Conservation (phyloP, 2,888 invertebrate genomes). For the Acrocera orbiculus region DNA sequence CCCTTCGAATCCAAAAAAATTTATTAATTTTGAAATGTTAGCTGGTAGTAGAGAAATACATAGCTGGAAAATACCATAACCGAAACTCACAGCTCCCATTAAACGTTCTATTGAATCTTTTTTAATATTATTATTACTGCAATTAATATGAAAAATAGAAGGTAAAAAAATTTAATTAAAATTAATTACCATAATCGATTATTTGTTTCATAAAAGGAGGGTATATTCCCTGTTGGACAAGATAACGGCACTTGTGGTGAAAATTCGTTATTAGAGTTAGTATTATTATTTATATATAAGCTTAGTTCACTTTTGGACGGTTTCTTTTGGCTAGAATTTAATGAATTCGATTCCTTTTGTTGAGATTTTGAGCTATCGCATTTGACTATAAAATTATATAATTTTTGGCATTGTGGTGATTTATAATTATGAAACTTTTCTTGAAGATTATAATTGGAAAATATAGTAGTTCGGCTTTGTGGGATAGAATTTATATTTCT, state of each 20-base stretch:
- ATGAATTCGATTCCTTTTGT: too few relatives aligned
- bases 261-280: slow-evolving; percentile 5
- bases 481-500: too few relatives aligned
- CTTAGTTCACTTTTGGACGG: slow-evolving; percentile 9
- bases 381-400: too few relatives aligned
- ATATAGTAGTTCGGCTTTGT: too few relatives aligned
- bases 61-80: slow-evolving; percentile 49
- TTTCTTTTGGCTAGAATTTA: slow-evolving; percentile 1
- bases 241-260: slow-evolving; percentile 11
- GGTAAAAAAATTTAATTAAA: background rate
- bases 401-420: too few relatives aligned
- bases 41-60: slow-evolving; percentile 49
- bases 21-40: slow-evolving; percentile 39
- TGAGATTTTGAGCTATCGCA: background rate
- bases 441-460: too few relatives aligned
- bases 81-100: slow-evolving; percentile 50
- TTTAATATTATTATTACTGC: background rate
- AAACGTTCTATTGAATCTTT: slow-evolving; percentile 34
- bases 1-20: slow-evolving; percentile 47
- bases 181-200: background rate
- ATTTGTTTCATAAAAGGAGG: too few relatives aligned
- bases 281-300: slow-evolving; percentile 8
- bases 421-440: too few relatives aligned
- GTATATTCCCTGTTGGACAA: too few relatives aligned
- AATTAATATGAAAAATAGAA: background rate